Evolutionary conservation across 2,113 vertebrate species (phyloP), one percentile per base, ranked within the genome.

Genomic region (Gavia stellata): DNA sequence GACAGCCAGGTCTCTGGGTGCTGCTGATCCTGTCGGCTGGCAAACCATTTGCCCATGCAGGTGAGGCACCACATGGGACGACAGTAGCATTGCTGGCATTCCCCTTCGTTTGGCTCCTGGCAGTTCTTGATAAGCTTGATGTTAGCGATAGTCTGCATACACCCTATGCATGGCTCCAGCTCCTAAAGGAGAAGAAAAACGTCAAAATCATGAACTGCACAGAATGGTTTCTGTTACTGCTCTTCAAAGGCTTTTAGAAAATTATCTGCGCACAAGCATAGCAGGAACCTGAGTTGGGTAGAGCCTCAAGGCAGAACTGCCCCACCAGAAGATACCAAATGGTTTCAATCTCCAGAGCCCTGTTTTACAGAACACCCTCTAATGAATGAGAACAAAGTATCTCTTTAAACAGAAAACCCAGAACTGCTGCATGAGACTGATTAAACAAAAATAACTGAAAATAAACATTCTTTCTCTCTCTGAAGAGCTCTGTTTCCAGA

Each of bases 61-160:
- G 98, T 98, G 38, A 99, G 97, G 94, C 99, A 99, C 99, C 99
- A 99, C 99, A 99, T 99, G 78, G 99, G 99, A 33, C 99, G 98
- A 88, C 99, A 99, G 96, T 98, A 99, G 94, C 99, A 99, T 79
- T 97, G 98, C 96, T 99, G 98, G 87, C 99, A 99, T 14, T 98
- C 98, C 2, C 98, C 98, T 25, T 98, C 98, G 0, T 95, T 88
- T 1, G 88, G 95, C 38, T 98, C 97, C 59, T 95, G 98, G 86
- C 99, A 99, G 26, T 98, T 98, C 87, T 98, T 98, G 94, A 99
- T 71, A 82, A 99, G 98, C 95, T 99, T 99, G 92, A 98, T 97
- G 42, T 97, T 98, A 49, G 99, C 99, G 0, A 89, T 98, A 1
- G 97, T 98, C 97, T 99, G 99, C 99, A 99, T 99, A 21, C 99